phyloP scores from a whole-genome alignment of 2,888 invertebrate species.

The Eupithecia inturbata region DNA sequence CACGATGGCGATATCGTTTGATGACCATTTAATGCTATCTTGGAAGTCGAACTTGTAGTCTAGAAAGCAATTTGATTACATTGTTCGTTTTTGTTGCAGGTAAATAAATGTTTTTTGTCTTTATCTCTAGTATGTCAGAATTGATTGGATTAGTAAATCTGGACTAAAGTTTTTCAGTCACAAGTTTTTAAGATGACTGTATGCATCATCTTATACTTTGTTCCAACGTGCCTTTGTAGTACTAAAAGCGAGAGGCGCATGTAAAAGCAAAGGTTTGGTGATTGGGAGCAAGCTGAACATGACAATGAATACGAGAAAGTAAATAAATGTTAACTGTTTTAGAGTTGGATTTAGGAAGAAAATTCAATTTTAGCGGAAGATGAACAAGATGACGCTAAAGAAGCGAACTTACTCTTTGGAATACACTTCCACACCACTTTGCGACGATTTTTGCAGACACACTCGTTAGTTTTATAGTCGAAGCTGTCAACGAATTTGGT shows the following conservation, averaged over 20 bases:
- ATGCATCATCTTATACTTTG: too few species aligned
- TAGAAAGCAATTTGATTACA: constrained; percentile 44
- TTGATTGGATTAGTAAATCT: background rate
- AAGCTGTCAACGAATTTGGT: constrained; percentile 74
- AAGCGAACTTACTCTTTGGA: constrained; percentile 72
- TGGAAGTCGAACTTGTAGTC: constrained; percentile 81
- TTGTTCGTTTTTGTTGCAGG: background rate
- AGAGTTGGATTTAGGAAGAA: background rate
- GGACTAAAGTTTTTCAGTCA: background rate
- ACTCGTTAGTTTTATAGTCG: constrained; percentile 70
- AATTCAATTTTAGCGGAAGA: background rate
- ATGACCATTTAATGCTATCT: constrained; percentile 80
- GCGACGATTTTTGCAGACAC: constrained; percentile 72
- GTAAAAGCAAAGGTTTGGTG: background rate
- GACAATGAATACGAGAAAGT: background rate
- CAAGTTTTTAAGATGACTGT: background rate
- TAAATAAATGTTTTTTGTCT: background rate
- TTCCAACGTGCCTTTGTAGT: background rate
- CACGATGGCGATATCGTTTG: constrained; percentile 78
- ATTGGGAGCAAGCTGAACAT: background rate
- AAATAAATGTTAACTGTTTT: background rate
- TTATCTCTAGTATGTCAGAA: background rate
- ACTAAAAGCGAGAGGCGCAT: background rate
- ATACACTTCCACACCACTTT: constrained; percentile 79
- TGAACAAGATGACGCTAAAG: background rate